Base-by-base conservation (phyloP, 2,888 invertebrate species). In the Tenthredo mesomela region DNA sequence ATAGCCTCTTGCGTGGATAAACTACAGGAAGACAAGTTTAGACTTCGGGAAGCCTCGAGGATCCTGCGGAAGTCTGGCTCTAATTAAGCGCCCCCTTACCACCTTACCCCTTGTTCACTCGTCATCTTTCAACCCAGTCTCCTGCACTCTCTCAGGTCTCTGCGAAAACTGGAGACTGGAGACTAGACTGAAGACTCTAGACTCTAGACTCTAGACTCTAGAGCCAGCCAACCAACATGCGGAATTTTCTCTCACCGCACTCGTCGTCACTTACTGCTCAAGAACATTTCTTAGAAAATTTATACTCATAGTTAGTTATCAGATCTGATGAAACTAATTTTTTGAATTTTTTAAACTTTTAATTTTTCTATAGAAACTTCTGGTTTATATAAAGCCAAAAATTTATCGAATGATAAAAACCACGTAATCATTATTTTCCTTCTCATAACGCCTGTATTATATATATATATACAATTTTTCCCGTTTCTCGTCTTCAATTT, bases 21-120 rank as follows among this genome's bases (percentile, higher is more conserved):
- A 82, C 82, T 82, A 40, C 82, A 65, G 82, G 82, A 82, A 90
- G 89, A 90, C 90, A 92, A 92, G 88, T 92, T 91, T 90, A 90
- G 89, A 89, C 86, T 88, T 88, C 88, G 88, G 89, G 92, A 92
- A 92, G 92, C 92, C 92, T 92, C 91, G 89, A 93, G 92, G 91
- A 92, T 92, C 91, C 91, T 91, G 91, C 91, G 93, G 92, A 92
- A 92, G 93, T 92, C 93, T 92, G 92, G 89, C 90, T 93, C 93
- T 93, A 93, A 93, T 93, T 93, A 93, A 93, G 92, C 93, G 89
- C 89, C 91, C 89, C 90, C 88, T 88, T 88, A 87, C 88, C 89
- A 85, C 86, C 87, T 43, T 50, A 58, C 67, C 84, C 21, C 77
- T 71, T 85, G 84, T 82, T 75, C 85, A 86, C 91, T 85, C 86